These are phyloP conservation scores for Coelopa frigida DNA, from an alignment of 1,140 invertebrate species.

Conservation along the genomic window DNA sequence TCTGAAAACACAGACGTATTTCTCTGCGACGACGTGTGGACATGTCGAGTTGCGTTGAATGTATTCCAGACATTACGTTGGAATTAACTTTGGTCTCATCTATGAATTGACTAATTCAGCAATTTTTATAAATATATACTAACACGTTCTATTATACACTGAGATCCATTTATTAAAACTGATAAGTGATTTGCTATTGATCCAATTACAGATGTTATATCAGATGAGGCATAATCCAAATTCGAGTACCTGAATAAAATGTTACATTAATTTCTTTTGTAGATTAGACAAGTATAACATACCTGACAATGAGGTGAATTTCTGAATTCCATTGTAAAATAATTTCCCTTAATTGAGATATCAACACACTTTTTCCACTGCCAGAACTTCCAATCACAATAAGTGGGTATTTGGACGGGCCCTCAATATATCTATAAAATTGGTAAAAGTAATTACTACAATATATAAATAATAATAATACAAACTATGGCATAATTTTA, in stretches of 20 bases:
- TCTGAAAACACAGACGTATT: too few relatives aligned
- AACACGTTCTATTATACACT: conserved; percentile 37
- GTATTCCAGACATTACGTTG: too few relatives aligned
- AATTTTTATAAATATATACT: too few relatives aligned
- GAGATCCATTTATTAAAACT: conserved; percentile 29
- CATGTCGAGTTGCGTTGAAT: too few relatives aligned
- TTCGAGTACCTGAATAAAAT: conserved; percentile 30
- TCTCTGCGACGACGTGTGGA: too few relatives aligned
- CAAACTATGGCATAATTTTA: too few relatives aligned
- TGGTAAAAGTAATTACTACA: background rate
- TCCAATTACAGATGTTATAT: conserved; percentile 35
- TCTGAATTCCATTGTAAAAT: conserved; percentile 62
- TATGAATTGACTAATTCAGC: too few relatives aligned
- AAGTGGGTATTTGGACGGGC: conserved; percentile 55
- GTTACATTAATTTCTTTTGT: background rate
- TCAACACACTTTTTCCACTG: conserved; percentile 71
- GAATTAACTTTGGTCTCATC: too few relatives aligned
- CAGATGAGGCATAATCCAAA: conserved; percentile 34
- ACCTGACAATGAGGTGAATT: conserved; percentile 41
- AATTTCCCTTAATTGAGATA: conserved; percentile 61
- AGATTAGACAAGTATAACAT: background rate
- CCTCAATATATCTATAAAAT: conserved; percentile 56
- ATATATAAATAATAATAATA: too few relatives aligned
- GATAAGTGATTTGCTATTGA: conserved; percentile 43
- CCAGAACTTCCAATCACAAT: conserved; percentile 70